Evolutionary conservation across 1,140 invertebrate genomes (phyloP), one percentile per base, ranked within the genome.

Genomic region (Acromyrmex charruanus): DNA sequence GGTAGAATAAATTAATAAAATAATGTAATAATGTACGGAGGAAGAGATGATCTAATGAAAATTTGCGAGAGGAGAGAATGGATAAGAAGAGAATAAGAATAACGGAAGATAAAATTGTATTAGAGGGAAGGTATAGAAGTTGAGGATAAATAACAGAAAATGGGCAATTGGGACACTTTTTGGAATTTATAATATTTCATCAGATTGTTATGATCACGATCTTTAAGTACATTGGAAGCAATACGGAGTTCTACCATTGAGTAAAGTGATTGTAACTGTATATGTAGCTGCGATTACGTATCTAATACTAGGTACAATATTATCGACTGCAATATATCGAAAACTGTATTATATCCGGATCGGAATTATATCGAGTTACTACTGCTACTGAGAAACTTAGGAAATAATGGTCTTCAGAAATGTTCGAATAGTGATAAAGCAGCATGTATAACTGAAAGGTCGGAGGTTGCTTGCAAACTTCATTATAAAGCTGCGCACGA

Each of bases 371-470:
- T 90, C 63, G 66, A 80, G 49, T 39, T 58, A 77, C 21, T 74
- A 16, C 31, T 31, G 35, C 12, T 72, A 71, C 31, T 55, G 31
- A 86, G 69, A 89, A 51, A 89, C 80, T 87, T 77, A 53, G 80
- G 51, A 88, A 90, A 85, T 90, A 90, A 90, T 90, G 77, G 86
- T 80, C 86, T 77, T 85, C 79, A 87, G 89, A 90, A 90, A 90
- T 90, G 88, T 69, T 90, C 74, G 80, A 85, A 53, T 89, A 69
- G 86, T 87, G 86, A 87, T 88, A 88, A 87, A 87, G 88, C 79
- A 66, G 74, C 58, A 87, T 61, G 80, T 87, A 90, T 75, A 87
- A 59, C 21, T 59, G 63, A 49, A 77, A 87, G 88, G 55, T 89
- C 88, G 66, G 74, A 66, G 75, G 85, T 80, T 81, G 88, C 77